These are phyloP conservation scores for Spondyliosoma cantharus DNA, from an alignment of 2,797 vertebrate species.

Conservation along the genomic window DNA sequence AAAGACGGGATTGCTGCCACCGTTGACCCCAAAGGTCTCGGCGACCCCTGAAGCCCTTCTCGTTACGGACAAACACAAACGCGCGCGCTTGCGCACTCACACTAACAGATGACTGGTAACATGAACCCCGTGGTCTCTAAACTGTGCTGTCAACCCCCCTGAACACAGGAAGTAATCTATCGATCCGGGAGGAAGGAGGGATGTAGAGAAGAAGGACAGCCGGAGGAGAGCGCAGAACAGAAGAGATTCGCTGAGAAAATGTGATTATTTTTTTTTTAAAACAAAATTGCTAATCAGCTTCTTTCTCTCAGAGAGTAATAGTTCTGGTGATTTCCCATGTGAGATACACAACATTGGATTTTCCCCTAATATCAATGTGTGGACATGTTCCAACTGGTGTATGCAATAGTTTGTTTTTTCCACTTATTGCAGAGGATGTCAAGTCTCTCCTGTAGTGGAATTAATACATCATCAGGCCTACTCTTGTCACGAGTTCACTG, in stretches of 20 bases:
- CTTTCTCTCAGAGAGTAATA: not conserved
- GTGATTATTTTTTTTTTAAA: too few relatives aligned
- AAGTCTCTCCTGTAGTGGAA: too few relatives aligned
- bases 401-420: too few relatives aligned
- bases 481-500: too few relatives aligned
- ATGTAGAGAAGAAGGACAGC: slow-evolving; percentile 36
- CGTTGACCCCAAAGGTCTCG: slow-evolving; percentile 57
- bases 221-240: slow-evolving; percentile 22
- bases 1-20: slow-evolving; percentile 41
- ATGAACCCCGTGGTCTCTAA: slow-evolving; percentile 73
- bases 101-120: slow-evolving; percentile 67
- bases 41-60: slow-evolving; percentile 57
- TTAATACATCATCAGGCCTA: too few relatives aligned
- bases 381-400: too few relatives aligned
- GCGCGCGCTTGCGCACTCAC: slow-evolving; percentile 27
- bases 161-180: slow-evolving; percentile 86
- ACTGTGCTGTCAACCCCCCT: slow-evolving; percentile 77
- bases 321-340: not conserved
- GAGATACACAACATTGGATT: too few relatives aligned
- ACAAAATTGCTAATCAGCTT: not conserved
- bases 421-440: too few relatives aligned
- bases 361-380: too few relatives aligned
- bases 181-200: slow-evolving; percentile 72
- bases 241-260: slow-evolving; percentile 23
- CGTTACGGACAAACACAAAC: slow-evolving; percentile 21